These are phyloP conservation scores for Pseudochirops corinnae DNA, from an alignment of 2,797 vertebrate genomes.

Conservation along the genomic window DNA sequence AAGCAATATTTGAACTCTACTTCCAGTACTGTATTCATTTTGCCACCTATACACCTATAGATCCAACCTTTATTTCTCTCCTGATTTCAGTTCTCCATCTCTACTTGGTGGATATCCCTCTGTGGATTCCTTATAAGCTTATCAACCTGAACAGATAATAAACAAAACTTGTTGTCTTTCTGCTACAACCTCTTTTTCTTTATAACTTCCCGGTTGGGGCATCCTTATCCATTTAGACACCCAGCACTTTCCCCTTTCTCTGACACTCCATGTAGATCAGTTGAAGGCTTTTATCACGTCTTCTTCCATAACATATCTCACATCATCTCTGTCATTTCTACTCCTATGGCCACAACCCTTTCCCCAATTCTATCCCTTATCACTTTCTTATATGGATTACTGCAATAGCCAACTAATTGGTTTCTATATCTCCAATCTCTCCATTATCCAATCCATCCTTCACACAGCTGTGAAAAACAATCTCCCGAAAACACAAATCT, in stretches of 20 bases:
- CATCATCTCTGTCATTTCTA: background rate
- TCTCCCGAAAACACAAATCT: background rate
- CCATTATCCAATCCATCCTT: background rate
- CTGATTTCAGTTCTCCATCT: background rate
- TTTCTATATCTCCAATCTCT: background rate
- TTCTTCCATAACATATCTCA: background rate
- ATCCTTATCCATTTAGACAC: background rate
- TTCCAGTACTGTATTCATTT: background rate
- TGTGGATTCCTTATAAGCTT: background rate
- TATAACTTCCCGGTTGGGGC: background rate
- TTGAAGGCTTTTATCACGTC: background rate
- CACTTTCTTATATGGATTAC: background rate
- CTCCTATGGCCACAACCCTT: background rate
- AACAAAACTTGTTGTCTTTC: background rate
- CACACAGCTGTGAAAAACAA: background rate
- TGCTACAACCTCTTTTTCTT: background rate
- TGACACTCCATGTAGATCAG: background rate
- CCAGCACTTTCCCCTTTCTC: background rate
- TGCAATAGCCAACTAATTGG: background rate
- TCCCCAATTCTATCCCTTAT: background rate
- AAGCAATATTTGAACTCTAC: background rate
- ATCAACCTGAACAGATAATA: background rate
- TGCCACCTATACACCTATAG: background rate
- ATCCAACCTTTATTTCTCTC: background rate
- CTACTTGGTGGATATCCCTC: background rate